Percentiles rank a stretch among this genome's conserved stretches.
phyloP scores from a whole-genome alignment of 2,113 vertebrate genomes.

The Catharus bicknelli region DNA sequence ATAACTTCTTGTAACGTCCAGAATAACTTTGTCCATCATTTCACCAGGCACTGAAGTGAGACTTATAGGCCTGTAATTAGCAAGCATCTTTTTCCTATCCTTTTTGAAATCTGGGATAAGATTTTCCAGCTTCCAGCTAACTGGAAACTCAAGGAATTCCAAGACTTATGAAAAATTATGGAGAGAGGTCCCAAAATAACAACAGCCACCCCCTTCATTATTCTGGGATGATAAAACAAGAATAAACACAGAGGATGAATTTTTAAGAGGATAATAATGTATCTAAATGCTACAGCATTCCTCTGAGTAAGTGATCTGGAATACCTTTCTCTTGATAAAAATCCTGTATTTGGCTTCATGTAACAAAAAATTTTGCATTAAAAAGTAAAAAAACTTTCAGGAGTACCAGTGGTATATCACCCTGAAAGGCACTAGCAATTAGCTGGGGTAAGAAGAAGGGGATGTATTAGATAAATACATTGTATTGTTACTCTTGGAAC shows the following conservation, averaged over 20 bases:
- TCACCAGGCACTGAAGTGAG: neutral
- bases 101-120: neutral
- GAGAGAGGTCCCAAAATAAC: neutral
- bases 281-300: neutral
- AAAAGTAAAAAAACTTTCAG: neutral
- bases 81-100: neutral
- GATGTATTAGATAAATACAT: neutral
- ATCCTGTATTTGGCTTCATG: neutral
- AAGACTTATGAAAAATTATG: neutral
- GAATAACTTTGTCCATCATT: neutral
- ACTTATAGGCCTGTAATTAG: neutral
- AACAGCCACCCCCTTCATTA: neutral
- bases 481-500: neutral
- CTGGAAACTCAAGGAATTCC: neutral
- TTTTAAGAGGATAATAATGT: neutral
- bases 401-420: neutral
- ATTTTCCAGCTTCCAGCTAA: neutral
- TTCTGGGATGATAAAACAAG: neutral
- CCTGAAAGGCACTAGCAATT: neutral
- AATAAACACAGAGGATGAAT: neutral
- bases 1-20: neutral
- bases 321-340: neutral
- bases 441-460: neutral
- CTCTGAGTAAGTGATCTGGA: neutral
- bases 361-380: neutral